phyloP scores from a whole-genome alignment of 2,113 vertebrate species.

The Silurus asotus region DNA sequence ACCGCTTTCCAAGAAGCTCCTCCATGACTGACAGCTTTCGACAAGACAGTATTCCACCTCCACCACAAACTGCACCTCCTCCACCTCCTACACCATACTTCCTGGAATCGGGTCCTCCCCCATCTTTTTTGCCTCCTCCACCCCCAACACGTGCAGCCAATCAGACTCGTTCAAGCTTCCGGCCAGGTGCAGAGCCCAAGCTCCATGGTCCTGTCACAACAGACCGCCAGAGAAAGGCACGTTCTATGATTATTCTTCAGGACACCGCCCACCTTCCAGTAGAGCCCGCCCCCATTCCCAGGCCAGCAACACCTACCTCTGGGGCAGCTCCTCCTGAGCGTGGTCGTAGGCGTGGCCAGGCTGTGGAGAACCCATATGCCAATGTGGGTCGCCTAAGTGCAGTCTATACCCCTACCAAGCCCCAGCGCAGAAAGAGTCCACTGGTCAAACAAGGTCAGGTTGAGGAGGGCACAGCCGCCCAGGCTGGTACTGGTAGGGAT shows the following conservation, averaged over 20 bases:
- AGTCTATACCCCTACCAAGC: slow-evolving; percentile 89
- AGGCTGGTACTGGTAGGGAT: slow-evolving; percentile 63
- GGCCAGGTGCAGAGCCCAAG: slow-evolving; percentile 87
- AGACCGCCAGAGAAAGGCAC: slow-evolving; percentile 89
- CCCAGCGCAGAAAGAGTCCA: slow-evolving; percentile 94
- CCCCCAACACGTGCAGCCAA: slow-evolving; percentile 86
- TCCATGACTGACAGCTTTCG: slow-evolving; percentile 91
- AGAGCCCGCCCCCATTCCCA: slow-evolving; percentile 71
- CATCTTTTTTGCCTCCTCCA: slow-evolving; percentile 89
- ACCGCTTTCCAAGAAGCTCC: slow-evolving; percentile 91
- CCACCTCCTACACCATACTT: slow-evolving; percentile 87
- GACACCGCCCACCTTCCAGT: slow-evolving; percentile 79
- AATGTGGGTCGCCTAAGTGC: slow-evolving; percentile 90
- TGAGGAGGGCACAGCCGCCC: slow-evolving; percentile 73
- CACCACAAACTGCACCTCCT: slow-evolving; percentile 89
- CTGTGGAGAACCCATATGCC: slow-evolving; percentile 93
- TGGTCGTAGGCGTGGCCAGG: slow-evolving; percentile 83
- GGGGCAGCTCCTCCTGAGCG: slow-evolving; percentile 76
- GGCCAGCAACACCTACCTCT: slow-evolving; percentile 68
- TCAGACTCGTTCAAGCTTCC: slow-evolving; percentile 91
- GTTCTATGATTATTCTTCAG: slow-evolving; percentile 97
- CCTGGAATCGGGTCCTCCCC: slow-evolving; percentile 86
- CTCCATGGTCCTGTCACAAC: slow-evolving; percentile 80
- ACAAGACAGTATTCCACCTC: slow-evolving; percentile 87
- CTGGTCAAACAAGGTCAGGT: slow-evolving; percentile 95